phyloP scores from a whole-genome alignment of 2,888 invertebrate species.

The Hymenopus coronatus region DNA sequence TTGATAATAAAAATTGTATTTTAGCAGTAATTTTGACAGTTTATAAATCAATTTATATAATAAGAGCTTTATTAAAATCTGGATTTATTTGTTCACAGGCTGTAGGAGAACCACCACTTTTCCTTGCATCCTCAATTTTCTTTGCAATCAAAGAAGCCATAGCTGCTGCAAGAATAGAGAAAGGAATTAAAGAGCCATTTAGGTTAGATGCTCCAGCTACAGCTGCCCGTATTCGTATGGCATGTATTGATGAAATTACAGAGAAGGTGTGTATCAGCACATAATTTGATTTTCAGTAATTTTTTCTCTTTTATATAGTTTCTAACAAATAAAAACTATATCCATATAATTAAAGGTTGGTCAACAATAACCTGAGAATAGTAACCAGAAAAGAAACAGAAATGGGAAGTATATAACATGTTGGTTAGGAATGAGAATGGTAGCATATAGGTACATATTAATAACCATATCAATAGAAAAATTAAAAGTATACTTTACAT shows the following conservation, averaged over 20 bases:
- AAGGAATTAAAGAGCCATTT: slow-evolving; percentile 60
- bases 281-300: too few relatives aligned
- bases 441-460: too few relatives aligned
- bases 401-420: background rate
- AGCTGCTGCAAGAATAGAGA: slow-evolving; percentile 69
- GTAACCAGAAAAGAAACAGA: background rate
- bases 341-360: background rate
- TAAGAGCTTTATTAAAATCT: background rate
- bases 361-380: background rate
- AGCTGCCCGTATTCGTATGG: slow-evolving; percentile 82
- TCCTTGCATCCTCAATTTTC: slow-evolving; percentile 81
- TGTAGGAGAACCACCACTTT: slow-evolving; percentile 93
- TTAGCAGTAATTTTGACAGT: too few relatives aligned
- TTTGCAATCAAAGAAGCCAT: slow-evolving; percentile 91
- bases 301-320: too few relatives aligned
- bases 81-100: slow-evolving; percentile 56
- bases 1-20: too few relatives aligned
- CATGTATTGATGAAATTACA: slow-evolving; percentile 81
- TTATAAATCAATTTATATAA: background rate
- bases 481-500: too few relatives aligned
- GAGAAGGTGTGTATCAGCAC: slow-evolving; percentile 56
- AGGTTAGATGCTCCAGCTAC: slow-evolving; percentile 82
- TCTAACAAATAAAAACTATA: background rate
- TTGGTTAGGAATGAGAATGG: too few relatives aligned
- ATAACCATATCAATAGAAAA: too few relatives aligned